Evolutionary conservation across 2,888 invertebrate species (phyloP).

Genomic region (Pammene aurita): DNA sequence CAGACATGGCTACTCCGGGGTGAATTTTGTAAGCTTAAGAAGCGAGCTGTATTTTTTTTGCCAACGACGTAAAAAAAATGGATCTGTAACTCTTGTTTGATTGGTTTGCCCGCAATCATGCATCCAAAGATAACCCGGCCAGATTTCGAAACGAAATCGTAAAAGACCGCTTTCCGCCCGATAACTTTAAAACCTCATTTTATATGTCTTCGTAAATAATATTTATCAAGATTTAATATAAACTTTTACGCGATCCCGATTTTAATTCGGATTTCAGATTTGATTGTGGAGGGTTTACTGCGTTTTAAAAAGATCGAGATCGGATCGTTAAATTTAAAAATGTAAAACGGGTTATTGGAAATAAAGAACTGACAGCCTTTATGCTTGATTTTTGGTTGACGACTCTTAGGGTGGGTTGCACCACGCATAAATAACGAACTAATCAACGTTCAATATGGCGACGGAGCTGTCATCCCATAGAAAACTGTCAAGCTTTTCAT

Average conservation of each 20-base stretch:
- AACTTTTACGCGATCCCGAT: constrained; percentile 4
- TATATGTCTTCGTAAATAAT: constrained; percentile 17
- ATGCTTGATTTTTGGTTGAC: too few relatives aligned
- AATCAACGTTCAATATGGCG: too few relatives aligned
- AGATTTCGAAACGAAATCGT: constrained; percentile 11
- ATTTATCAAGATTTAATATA: constrained; percentile 30
- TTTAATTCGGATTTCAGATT: constrained; percentile 15
- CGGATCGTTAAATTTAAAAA: background rate
- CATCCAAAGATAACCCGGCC: too few relatives aligned
- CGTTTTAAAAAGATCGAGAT: background rate
- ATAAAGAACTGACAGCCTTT: background rate
- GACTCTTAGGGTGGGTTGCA: too few relatives aligned
- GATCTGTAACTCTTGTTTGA: background rate
- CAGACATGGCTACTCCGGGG: too few relatives aligned
- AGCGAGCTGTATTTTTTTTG: too few relatives aligned
- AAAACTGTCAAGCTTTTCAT: too few relatives aligned
- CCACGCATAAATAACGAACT: too few relatives aligned
- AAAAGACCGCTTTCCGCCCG: constrained; percentile 17
- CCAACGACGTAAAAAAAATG: background rate
- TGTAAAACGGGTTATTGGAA: background rate
- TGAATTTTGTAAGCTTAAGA: too few relatives aligned
- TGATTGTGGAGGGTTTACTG: constrained; percentile 1
- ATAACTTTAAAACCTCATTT: constrained; percentile 33
- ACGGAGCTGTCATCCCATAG: too few relatives aligned
- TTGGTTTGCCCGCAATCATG: too few relatives aligned